A percentile compares a stretch with the other conserved stretches of the same genome.
These are phyloP conservation scores for Psilopogon haemacephalus DNA, from an alignment of 2,113 vertebrate genomes.

Conservation along the genomic window DNA sequence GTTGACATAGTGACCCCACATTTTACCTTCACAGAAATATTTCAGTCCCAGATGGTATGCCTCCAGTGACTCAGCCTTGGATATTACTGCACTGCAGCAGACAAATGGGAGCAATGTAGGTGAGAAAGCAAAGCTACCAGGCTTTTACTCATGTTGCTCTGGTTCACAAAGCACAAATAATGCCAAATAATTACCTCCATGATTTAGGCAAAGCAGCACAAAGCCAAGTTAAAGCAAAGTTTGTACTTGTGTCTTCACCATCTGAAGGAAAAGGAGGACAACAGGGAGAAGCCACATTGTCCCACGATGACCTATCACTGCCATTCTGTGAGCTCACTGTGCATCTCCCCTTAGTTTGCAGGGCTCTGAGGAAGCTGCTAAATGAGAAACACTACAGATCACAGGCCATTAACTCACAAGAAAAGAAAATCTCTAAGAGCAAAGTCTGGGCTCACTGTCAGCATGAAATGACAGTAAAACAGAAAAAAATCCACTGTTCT, in stretches of 20 bases:
- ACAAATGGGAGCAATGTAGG: background rate
- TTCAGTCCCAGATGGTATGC: background rate
- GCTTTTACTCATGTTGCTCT: too few species aligned
- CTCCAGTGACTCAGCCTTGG: background rate
- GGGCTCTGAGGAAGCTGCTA: background rate
- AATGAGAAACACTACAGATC: constrained; percentile 12
- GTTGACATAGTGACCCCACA: background rate
- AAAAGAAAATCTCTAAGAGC: constrained; percentile 5
- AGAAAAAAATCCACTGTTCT: background rate
- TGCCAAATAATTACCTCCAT: background rate
- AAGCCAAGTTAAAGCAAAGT: background rate
- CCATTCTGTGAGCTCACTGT: background rate
- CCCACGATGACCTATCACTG: background rate
- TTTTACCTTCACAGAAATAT: background rate
- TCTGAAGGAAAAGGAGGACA: constrained; percentile 29
- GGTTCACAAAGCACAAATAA: background rate
- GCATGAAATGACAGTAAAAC: background rate
- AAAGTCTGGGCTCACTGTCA: background rate
- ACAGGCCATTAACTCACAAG: constrained; percentile 17
- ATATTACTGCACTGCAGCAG: background rate
- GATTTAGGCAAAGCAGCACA: background rate
- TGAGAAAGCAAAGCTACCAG: background rate
- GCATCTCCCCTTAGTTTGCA: background rate
- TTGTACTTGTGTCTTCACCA: constrained; percentile 44
- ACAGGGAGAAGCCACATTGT: background rate